Evolutionary conservation across 2,888 invertebrate genomes (phyloP), one percentile per base, ranked within the genome.

Genomic region (Spodoptera exigua): DNA sequence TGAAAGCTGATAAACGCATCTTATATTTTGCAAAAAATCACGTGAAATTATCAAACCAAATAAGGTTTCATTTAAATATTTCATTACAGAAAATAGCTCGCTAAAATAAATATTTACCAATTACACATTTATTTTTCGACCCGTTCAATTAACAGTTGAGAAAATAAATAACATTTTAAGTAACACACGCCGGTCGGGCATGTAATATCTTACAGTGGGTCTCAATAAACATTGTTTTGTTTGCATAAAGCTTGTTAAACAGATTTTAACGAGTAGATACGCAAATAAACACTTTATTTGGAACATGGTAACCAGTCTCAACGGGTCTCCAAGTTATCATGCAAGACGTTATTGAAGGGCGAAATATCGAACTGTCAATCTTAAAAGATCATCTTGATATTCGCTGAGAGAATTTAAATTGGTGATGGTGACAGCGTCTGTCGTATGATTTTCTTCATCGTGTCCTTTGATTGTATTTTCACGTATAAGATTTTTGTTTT

Each of bases 201-300:
- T 59, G 72, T 54, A 61, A 49, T 43, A 51, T 27, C 36, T 65
- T 53, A 64, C 41, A 37, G 48, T 49, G 61, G 63, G 66, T 57
- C 59, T 66, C 58, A 58, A 72, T 76, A 71, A 78, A 74, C 56
- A 54, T 44, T 53, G 52, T 67, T 27, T 45, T 52, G 67, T 72
- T 70, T 57, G 61, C 61, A 52, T 64, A 68, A 34, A 52, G 67
- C 73, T 73, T 74, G 78, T 70, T 65, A 69, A 77, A 71, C 63
- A 72, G 74, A 76, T 77, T 80, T 79, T 67, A 75, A 70, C 63
- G 59, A 73, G 64, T 60, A 61, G 49, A 63, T 69, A 68, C 56
- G 61, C 53, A 70, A 74, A 73, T 73, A 79, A 77, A 72, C 41
- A 56, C 70, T 70, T 57, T 63, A 72, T 76, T 70, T 70, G 75